Conservation (phyloP, 2,797 vertebrate genomes). For the Gymnoscopelus braueri region DNA sequence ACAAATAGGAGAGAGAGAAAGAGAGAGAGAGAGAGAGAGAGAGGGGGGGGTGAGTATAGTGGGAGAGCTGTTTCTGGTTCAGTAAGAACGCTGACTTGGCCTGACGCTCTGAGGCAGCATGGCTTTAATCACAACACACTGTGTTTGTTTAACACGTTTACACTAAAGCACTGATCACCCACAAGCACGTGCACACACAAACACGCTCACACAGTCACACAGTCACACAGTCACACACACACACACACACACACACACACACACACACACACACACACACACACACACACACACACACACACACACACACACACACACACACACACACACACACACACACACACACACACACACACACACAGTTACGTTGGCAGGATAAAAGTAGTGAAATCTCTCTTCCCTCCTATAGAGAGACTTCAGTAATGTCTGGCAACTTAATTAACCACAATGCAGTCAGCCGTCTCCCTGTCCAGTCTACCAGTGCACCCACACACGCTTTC, state of each 20-base stretch:
- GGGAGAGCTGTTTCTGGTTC: conserved; percentile 25
- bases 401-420: conserved; percentile 36
- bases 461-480: neutral
- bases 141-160: conserved; percentile 65
- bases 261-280: too few relatives aligned
- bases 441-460: conserved; percentile 5
- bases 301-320: too few relatives aligned
- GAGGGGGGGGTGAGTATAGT: neutral
- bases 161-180: conserved; percentile 26
- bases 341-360: neutral
- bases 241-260: neutral
- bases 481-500: too few relatives aligned
- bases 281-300: neutral
- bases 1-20: neutral
- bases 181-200: too few relatives aligned
- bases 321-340: conserved; percentile 4
- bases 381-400: conserved; percentile 40
- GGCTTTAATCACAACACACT: conserved; percentile 61
- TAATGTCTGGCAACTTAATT: conserved; percentile 15
- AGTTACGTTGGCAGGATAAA: conserved; percentile 17
- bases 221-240: neutral
- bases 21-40: neutral
- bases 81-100: conserved; percentile 28
- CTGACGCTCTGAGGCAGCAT: conserved; percentile 43
- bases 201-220: neutral